Base-by-base conservation (phyloP, 2,888 invertebrate species). In the Torymus auratus region DNA sequence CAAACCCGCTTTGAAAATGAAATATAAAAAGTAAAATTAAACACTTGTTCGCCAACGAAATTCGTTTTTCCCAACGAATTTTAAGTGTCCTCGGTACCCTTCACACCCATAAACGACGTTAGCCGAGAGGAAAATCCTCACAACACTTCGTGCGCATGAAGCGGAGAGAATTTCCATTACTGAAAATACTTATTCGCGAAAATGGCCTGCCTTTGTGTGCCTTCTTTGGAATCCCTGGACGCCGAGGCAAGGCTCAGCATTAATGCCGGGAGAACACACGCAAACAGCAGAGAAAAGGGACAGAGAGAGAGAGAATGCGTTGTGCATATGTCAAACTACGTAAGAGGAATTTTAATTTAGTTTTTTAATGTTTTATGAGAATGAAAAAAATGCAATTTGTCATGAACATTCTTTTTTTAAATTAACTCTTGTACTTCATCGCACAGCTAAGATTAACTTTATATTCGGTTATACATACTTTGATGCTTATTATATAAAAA, bases 151-250 rank as follows among this genome's bases (percentile, higher is more conserved):
- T 56, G 56, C 67, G 52, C 55, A 55, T 11, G 50, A 61, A 61
- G 55, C 72, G 17, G 17, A 55, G 55, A 78, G 41, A 67, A 72
- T 78, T 78, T 55, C 67, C 60, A 72, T 78, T 53, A 72, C 55
- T 60, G 61, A 61, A 72, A 72, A 78, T 72, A 72, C 71, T 78
- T 78, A 75, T 75, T 75, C 67, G 67, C 52, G 15, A 75, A 68
- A 75, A 68, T 68, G 64, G 67, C 60, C 53, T 53, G 28, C 60
- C 20, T 74, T 64, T 58, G 67, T 74, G 52, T 20, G 52, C 74
- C 64, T 74, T 58, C 28, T 58, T 74, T 58, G 74, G 58, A 74
- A 74, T 74, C 50, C 20, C 20, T 17, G 20, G 73, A 20, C 20
- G 41, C 41, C 17, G 50, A 64, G 52, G 28, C 13, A 28, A 64